These are phyloP conservation scores for Toxostoma redivivum DNA, from an alignment of 2,113 vertebrate species.

Conservation along the genomic window DNA sequence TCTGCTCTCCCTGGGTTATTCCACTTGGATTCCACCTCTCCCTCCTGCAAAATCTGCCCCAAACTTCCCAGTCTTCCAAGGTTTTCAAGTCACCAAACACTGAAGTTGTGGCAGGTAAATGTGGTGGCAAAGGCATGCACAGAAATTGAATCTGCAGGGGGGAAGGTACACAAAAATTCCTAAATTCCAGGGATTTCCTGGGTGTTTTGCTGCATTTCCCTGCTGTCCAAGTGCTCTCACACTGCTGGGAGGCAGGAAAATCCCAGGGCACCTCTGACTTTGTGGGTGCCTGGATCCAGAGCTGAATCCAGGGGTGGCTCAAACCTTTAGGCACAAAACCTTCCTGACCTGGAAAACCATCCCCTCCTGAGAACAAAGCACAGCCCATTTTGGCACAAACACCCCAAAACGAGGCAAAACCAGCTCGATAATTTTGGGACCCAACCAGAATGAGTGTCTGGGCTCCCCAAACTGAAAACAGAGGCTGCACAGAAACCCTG, in stretches of 20 bases:
- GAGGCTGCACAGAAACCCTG: fast-evolving
- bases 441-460: fast-evolving
- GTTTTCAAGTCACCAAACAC: not conserved
- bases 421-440: fast-evolving
- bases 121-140: fast-evolving
- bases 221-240: not conserved
- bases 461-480: not conserved
- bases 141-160: not conserved
- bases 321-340: not conserved
- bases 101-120: not conserved
- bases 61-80: not conserved
- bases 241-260: not conserved
- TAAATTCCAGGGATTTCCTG: not conserved
- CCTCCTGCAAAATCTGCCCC: not conserved
- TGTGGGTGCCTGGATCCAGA: not conserved
- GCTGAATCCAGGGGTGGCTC: not conserved
- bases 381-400: not conserved
- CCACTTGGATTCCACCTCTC: not conserved
- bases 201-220: not conserved
- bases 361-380: not conserved
- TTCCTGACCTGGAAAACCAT: not conserved
- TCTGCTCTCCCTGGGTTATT: not conserved
- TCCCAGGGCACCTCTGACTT: not conserved
- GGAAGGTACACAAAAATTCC: not conserved
- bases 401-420: not conserved